Base-by-base conservation (phyloP, 1,140 invertebrate species). In the Eurosta solidaginis region DNA sequence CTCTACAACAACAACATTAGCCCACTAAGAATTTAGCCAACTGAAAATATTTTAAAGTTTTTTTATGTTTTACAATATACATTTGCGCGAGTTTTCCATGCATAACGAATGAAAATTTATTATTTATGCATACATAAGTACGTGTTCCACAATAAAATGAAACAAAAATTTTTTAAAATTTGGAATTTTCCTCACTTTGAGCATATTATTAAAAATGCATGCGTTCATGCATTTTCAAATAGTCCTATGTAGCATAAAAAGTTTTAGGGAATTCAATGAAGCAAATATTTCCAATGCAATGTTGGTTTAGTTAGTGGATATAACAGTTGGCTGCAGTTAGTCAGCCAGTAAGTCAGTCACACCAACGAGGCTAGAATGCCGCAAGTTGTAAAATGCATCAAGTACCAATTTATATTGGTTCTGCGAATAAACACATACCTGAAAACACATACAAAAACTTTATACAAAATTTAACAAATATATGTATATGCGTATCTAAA, bases 251-350 rank as follows among this genome's bases (percentile, higher is more conserved):
- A 33, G 33, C 33, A 68, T 40, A 68, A 68, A 68, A n/a, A n/a
- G n/a, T n/a, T 68, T 40, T 68, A 33, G 17, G 1, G 5, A 3
- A 68, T 68, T 29, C 33, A 68, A 68, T 68, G 59, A 29, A 68
- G 59, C 59, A 68, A 68, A 68, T 68, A 68, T 68, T 68, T 68
- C 33, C 59, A 68, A 68, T 68, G 59, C 59, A 7, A 17, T 68
- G 59, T 2, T 5, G 17, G 17, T 20, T 29, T 7, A 22, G 17
- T 4, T n/a, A 9, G 22, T 0, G 22, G 50, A 1, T 25, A 3
- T 0, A 20, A 20, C 49, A 22, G 49, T 52, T 52, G 20, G 3
- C 20, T 52, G n/a, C 22, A 33, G n/a, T 68, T 29, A 3, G 33
- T 68, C 14, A 33, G 14, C 1, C 2, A 33, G 14, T 33, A 40